Percentiles rank a stretch among this genome's conserved stretches.
phyloP scores from a whole-genome alignment of 2,888 invertebrate genomes.

The Microplitis deprimator region DNA sequence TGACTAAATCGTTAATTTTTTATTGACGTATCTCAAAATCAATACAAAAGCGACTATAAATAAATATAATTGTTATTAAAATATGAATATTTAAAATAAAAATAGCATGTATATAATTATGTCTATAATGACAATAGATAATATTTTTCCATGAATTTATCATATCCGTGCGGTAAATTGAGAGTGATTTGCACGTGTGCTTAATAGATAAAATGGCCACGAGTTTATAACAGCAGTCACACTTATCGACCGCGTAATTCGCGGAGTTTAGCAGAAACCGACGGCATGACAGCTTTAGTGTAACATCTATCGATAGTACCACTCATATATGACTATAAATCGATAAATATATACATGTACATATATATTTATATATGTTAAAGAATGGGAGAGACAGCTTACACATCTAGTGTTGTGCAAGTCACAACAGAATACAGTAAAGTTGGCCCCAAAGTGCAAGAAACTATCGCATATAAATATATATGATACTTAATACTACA shows the following conservation, averaged over 20 bases:
- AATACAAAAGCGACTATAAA: too few species aligned
- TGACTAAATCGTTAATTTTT: too few species aligned
- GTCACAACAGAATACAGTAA: not conserved
- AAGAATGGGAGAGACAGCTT: too few species aligned
- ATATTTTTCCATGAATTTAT: not conserved
- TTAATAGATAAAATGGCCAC: conserved; percentile 28
- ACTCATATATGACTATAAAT: not conserved
- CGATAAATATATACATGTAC: not conserved
- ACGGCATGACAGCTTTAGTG: conserved; percentile 45
- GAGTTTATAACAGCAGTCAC: conserved; percentile 50
- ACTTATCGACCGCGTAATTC: conserved; percentile 56
- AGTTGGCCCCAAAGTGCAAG: not conserved
- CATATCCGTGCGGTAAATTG: not conserved
- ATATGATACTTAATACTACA: too few species aligned
- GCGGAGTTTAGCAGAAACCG: conserved; percentile 47
- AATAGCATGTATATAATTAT: too few species aligned
- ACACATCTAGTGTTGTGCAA: too few species aligned
- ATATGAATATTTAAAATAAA: too few species aligned
- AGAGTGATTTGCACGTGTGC: not conserved
- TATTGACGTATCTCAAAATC: too few species aligned
- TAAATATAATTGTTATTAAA: too few species aligned
- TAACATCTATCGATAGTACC: conserved; percentile 12
- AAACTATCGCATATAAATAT: not conserved
- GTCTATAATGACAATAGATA: not conserved
- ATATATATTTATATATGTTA: not conserved